Base-by-base conservation (phyloP, 2,113 vertebrate genomes). In the Trogon melanurus region DNA sequence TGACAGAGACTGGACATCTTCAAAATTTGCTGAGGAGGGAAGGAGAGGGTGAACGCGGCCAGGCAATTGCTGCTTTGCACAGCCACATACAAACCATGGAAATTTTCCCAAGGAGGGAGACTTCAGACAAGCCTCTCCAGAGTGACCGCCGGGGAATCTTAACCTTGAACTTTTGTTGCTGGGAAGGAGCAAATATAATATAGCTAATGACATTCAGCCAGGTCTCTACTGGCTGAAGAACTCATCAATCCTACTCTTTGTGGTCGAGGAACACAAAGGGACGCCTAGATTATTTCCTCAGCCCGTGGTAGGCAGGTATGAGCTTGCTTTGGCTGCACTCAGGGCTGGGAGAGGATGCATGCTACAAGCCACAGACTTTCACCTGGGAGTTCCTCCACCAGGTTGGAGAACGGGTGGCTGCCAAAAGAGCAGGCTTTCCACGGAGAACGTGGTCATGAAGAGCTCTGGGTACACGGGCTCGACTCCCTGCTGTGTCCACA, bases 291-390 rank as follows among this genome's bases (percentile, higher is more conserved):
- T 48, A 56, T 29, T 57, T 61, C 36, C 48, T 51, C 41, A 34
- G 62, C 19, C 38, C 20, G 1, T 1, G 26, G 36, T 0, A 22
- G 30, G 27, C 61, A 83, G 61, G 19, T 14, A 34, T 0, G 10
- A 80, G 54, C 26, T 60, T 50, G 41, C 45, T 62, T 32, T 66
- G 71, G n/a, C 47, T 85, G 58, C 27, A 7, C 30, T 67, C 34
- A 17, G 19, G 30, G 14, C 56, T 84, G 36, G 29, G 2, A 70
- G 22, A 76, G n/a, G 25, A 67, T 13, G 34, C 3, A 1, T 11
- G 21, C 15, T 47, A 74, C 7, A 47, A 74, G 44, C 32, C 60
- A 69, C 21, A 48, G 9, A 14, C 41, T 41, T 57, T 87, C n/a
- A 89, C 10, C 23, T 26, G 6, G 16, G 18, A 32, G 72, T 19